phyloP scores from a whole-genome alignment of 2,113 vertebrate genomes.

The Tragelaphus strepsiceros region DNA sequence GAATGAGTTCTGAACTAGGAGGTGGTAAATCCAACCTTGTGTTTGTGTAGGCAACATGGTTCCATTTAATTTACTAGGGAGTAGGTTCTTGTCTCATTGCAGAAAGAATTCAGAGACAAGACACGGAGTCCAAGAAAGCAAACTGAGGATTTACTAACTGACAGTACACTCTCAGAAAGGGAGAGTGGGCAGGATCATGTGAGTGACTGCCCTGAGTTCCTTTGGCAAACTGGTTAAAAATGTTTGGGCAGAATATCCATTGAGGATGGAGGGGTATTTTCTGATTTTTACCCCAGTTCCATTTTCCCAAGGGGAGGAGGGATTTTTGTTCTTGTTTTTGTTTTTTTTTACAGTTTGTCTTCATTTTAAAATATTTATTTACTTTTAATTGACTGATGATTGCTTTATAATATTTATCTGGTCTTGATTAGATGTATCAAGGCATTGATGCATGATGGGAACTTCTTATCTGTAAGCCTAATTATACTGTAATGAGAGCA shows the following conservation, averaged over 20 bases:
- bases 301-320: background rate
- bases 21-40: background rate
- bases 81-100: background rate
- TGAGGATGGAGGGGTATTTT: background rate
- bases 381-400: background rate
- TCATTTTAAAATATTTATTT: background rate
- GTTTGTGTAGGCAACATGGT: background rate
- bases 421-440: background rate
- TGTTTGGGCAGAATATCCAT: background rate
- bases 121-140: background rate
- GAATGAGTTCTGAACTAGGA: background rate
- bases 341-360: background rate
- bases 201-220: background rate
- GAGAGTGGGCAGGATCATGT: background rate
- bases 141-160: background rate
- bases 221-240: background rate
- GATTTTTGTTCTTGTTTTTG: background rate
- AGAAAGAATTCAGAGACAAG: background rate
- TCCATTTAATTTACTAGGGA: background rate
- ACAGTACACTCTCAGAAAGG: background rate
- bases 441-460: background rate
- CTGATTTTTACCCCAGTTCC: background rate
- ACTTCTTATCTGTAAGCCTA: background rate
- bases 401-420: background rate
- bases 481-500: background rate